Percentiles rank a stretch among this genome's conserved stretches.
These are phyloP conservation scores for Drosophila meridiana DNA, from an alignment of 2,888 invertebrate species.

Conservation along the genomic window DNA sequence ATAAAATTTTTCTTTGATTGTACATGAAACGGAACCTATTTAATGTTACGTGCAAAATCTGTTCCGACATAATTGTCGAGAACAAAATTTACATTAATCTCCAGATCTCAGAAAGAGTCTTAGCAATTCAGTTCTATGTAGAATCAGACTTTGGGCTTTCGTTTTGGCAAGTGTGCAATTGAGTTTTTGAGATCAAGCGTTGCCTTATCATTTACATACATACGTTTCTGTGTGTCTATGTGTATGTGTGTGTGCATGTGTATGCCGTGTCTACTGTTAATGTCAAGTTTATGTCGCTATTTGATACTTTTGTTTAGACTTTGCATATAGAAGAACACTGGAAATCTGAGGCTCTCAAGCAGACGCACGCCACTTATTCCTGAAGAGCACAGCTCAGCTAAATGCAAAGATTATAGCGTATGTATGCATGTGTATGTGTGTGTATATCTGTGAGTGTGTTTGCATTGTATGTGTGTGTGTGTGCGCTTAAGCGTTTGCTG, in stretches of 20 bases:
- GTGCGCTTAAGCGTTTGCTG: constrained; percentile 25
- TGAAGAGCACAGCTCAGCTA: constrained; percentile 50
- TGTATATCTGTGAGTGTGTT: constrained; percentile 12
- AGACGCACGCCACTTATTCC: constrained; percentile 8
- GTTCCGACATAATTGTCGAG: background rate
- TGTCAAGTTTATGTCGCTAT: constrained; percentile 37
- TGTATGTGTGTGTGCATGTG: constrained; percentile 17
- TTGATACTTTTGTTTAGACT: constrained; percentile 50
- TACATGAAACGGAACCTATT: constrained; percentile 75
- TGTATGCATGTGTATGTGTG: background rate
- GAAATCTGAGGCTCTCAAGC: constrained; percentile 18
- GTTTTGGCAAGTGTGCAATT: constrained; percentile 29
- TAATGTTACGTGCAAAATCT: constrained; percentile 24
- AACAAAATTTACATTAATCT: constrained; percentile 44
- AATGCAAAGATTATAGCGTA: constrained; percentile 59
- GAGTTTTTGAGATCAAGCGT: constrained; percentile 47
- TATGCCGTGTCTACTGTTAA: constrained; percentile 29
- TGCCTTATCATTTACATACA: constrained; percentile 45
- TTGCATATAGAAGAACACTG: constrained; percentile 62
- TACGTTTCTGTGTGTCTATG: constrained; percentile 6
- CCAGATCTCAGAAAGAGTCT: constrained; percentile 18
- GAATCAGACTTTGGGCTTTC: constrained; percentile 81
- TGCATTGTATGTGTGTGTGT: constrained; percentile 5
- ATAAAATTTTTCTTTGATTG: constrained; percentile 84
- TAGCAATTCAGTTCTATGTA: constrained; percentile 74